Evolutionary conservation across 1,140 invertebrate genomes (phyloP).

Genomic region (Diorhabda carinulata): DNA sequence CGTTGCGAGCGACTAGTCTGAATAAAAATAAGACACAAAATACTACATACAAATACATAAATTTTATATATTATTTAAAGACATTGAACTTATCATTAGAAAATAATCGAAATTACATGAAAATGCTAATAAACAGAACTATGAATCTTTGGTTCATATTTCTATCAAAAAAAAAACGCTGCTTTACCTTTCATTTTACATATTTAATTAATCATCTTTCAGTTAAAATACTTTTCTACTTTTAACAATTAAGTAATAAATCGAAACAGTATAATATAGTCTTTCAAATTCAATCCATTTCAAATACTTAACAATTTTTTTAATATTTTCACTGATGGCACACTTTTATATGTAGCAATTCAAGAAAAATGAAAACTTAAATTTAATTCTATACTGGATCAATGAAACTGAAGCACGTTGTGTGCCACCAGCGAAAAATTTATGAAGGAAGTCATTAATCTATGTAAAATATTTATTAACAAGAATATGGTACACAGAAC

Average conservation of each 20-base stretch:
- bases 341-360: neutral
- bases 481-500: neutral
- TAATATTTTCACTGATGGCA: neutral
- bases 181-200: slow-evolving; percentile 1
- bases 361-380: neutral
- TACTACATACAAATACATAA: slow-evolving; percentile 46
- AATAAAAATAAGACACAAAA: slow-evolving; percentile 41
- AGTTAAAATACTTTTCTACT: slow-evolving; percentile 1
- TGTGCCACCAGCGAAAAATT: slow-evolving; percentile 15
- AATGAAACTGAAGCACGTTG: neutral
- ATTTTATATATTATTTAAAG: slow-evolving; percentile 34
- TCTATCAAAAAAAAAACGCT: slow-evolving; percentile 11
- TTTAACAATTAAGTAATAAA: neutral
- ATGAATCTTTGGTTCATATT: slow-evolving; percentile 39
- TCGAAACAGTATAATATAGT: neutral
- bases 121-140: slow-evolving; percentile 27
- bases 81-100: slow-evolving; percentile 27
- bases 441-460: slow-evolving; percentile 1
- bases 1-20: slow-evolving; percentile 42
- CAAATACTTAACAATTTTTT: neutral
- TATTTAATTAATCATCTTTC: neutral
- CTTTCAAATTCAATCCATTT: neutral
- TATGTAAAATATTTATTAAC: slow-evolving; percentile 1
- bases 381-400: neutral
- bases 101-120: slow-evolving; percentile 41